These are phyloP conservation scores for Omphaloscelis lunosa DNA, from an alignment of 2,888 invertebrate species.

Conservation along the genomic window DNA sequence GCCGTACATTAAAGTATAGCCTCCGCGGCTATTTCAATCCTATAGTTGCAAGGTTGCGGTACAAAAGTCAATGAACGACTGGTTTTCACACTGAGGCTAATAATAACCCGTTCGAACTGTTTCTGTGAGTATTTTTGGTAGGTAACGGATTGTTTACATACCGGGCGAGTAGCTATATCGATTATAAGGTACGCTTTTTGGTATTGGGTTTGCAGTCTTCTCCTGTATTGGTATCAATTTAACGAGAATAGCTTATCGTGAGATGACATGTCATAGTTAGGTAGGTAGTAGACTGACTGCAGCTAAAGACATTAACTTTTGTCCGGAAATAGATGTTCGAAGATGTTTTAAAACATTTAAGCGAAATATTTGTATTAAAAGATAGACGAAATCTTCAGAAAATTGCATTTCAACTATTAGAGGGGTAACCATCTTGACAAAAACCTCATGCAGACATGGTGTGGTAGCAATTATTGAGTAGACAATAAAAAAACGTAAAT, in stretches of 20 bases:
- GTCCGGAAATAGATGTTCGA: no score
- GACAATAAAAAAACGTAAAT: slow-evolving; percentile 20
- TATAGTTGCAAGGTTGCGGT: background rate
- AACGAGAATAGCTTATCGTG: no score
- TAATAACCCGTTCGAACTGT: background rate
- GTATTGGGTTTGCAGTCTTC: background rate
- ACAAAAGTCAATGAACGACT: slow-evolving; percentile 9
- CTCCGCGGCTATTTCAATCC: background rate
- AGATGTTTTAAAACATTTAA: no score
- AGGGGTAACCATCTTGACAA: background rate
- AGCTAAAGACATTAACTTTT: background rate
- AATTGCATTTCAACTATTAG: background rate
- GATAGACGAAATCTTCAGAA: background rate
- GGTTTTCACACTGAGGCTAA: background rate
- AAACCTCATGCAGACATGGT: background rate
- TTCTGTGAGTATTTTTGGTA: slow-evolving; percentile 5
- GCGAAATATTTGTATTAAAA: background rate
- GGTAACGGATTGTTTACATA: slow-evolving; percentile 20
- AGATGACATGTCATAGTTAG: no score
- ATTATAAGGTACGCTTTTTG: background rate
- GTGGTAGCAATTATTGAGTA: background rate
- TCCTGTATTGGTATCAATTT: background rate
- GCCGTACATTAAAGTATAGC: background rate
- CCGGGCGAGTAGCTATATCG: slow-evolving; percentile 36
- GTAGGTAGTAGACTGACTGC: background rate